Evolutionary conservation across 2,113 vertebrate species (phyloP).

Genomic region (Bettongia penicillata): DNA sequence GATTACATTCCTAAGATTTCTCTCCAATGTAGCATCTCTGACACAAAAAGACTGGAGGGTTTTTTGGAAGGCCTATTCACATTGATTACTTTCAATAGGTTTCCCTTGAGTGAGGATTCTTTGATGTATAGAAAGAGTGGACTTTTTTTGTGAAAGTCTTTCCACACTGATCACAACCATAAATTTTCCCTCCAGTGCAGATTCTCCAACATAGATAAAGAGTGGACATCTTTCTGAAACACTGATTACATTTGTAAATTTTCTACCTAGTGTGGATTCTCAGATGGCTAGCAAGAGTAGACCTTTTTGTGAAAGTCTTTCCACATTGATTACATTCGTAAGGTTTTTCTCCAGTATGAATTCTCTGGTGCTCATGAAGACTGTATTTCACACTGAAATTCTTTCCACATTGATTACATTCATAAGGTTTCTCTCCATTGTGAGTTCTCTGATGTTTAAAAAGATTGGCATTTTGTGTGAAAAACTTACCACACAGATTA

Average conservation of each 20-base stretch:
- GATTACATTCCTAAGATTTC: not conserved
- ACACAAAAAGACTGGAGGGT: not conserved
- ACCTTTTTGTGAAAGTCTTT: not conserved
- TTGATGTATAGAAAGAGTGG: not conserved
- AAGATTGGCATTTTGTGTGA: conserved; percentile 75
- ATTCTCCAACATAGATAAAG: not conserved
- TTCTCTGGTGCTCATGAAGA: conserved; percentile 73
- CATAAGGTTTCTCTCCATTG: conserved; percentile 73
- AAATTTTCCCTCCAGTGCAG: not conserved
- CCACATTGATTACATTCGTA: conserved; percentile 54
- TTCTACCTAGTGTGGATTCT: conserved; percentile 55
- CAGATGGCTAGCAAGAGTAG: conserved; percentile 26
- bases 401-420: conserved; percentile 71
- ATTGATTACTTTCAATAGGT: not conserved
- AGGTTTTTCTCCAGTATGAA: conserved; percentile 71
- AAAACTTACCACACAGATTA: conserved; percentile 73
- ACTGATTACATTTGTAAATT: not conserved
- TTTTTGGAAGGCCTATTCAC: not conserved
- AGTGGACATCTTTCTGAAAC: not conserved
- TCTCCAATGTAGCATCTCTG: not conserved
- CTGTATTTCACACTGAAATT: conserved; percentile 75
- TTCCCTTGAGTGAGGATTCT: not conserved
- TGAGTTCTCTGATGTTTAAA: conserved; percentile 76
- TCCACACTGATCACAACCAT: not conserved
- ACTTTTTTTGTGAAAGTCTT: not conserved